Evolutionary conservation across 2,888 invertebrate genomes (phyloP), one percentile per base, ranked within the genome.

Genomic region (Drosophila cognata): DNA sequence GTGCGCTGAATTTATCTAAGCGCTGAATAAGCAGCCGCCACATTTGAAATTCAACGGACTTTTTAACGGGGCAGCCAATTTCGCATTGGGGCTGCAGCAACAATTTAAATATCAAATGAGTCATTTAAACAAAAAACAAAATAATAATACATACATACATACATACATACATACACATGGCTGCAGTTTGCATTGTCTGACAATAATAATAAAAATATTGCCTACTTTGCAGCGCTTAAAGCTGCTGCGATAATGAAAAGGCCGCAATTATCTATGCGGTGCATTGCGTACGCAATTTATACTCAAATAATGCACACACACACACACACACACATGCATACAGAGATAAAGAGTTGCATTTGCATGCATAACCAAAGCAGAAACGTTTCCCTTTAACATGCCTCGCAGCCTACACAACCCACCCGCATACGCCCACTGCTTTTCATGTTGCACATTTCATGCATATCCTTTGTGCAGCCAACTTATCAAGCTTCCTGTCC

Each of bases 381-480:
- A 21, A 64, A 59, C 65, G 61, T 79, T 74, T 74, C 75, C 80
- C 77, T 69, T 68, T 51, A 57, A 21, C 57, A 21, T 18, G n/a
- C 21, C 28, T 4, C 35, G 38, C 11, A 28, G 36, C 25, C 8
- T 46, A 21, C 21, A 13, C 25, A 5, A 6, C 35, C 53, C 52
- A 13, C 21, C 16, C 31, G 11, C 31, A 21, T 21, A 7, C 8
- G 41, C 16, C 11, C 13, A n/a, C 56, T 25, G 67, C 82, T 69
- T 77, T 89, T 76, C 89, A 69, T 73, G 67, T 80, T 78, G 78
- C 80, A 78, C 79, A 91, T 79, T 82, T 82, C 87, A 78, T 90
- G 85, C 85, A 90, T 85, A 90, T 85, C 85, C 85, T 85, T 85
- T 85, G 90, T 90, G 77, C 90, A 73, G 83, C 74, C 86, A 89